Evolutionary conservation across 2,797 vertebrate genomes (phyloP).

Genomic region (Hippopotamyrus pictus): DNA sequence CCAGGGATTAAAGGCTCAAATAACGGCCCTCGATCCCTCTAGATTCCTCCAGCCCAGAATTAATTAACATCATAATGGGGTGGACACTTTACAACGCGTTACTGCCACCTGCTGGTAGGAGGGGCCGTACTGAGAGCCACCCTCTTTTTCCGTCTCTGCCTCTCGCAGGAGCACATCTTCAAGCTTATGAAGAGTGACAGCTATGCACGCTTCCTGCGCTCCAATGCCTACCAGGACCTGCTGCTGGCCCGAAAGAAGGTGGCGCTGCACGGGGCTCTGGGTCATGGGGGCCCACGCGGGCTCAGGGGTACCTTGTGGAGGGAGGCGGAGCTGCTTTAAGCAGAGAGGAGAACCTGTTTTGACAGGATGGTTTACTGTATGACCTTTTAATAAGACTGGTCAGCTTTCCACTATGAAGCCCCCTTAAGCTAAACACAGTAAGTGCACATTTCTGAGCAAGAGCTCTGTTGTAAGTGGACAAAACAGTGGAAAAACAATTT

Average conservation of each 20-base stretch:
- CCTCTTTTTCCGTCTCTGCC: constrained; percentile 32
- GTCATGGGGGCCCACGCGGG: not conserved
- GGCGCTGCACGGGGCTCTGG: constrained; percentile 38
- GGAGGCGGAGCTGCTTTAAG: not conserved
- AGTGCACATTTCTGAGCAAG: not conserved
- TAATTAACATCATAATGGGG: constrained; percentile 35
- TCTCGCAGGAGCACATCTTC: constrained; percentile 88
- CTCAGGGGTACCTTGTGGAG: not conserved
- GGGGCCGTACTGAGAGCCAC: not conserved
- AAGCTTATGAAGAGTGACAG: constrained; percentile 98
- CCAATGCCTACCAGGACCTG: constrained; percentile 88
- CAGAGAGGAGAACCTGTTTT: not conserved
- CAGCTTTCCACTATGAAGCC: not conserved
- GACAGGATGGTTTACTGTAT: not conserved
- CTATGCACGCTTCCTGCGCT: constrained; percentile 90
- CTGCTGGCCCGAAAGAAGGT: constrained; percentile 92
- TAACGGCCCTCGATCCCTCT: constrained; percentile 45
- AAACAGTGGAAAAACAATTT: not conserved
- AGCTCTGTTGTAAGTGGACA: not conserved
- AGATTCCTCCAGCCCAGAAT: constrained; percentile 43
- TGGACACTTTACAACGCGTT: constrained; percentile 38
- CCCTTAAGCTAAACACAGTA: not conserved
- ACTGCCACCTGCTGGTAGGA: constrained; percentile 6
- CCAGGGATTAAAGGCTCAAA: constrained; percentile 48
- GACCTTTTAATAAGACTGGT: not conserved